Conservation (phyloP, 2,888 invertebrate genomes). For the Chelonus formosanus region DNA sequence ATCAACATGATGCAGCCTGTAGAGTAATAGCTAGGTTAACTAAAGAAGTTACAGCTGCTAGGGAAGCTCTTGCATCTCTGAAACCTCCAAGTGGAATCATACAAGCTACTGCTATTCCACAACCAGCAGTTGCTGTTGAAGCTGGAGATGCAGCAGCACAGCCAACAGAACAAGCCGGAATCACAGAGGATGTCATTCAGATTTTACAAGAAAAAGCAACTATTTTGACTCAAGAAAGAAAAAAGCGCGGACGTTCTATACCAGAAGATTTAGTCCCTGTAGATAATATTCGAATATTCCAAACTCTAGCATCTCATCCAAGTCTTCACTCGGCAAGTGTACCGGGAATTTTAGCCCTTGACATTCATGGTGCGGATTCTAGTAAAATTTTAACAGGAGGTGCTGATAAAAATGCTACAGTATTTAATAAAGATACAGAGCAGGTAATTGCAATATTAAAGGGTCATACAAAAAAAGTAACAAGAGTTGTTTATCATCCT, state of each 20-base stretch:
- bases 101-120: conserved; percentile 71
- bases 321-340: conserved; percentile 97
- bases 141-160: conserved; percentile 79
- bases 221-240: conserved; percentile 95
- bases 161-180: conserved; percentile 89
- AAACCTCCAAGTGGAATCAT: conserved; percentile 95
- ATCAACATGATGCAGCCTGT: conserved; percentile 99
- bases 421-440: conserved; percentile 98
- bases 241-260: conserved; percentile 93
- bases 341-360: conserved; percentile 95
- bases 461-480: conserved; percentile 93
- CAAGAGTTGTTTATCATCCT: conserved; percentile 96
- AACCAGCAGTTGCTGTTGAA: conserved; percentile 81
- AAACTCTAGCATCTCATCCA: conserved; percentile 89
- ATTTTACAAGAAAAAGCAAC: conserved; percentile 96
- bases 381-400: conserved; percentile 97
- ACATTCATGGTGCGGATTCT: conserved; percentile 92
- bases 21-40: conserved; percentile 97
- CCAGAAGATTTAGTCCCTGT: conserved; percentile 92
- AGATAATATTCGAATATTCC: conserved; percentile 86
- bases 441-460: conserved; percentile 93
- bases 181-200: conserved; percentile 92
- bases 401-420: conserved; percentile 96
- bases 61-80: conserved; percentile 97
- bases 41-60: conserved; percentile 97